Percentiles rank a stretch among this genome's conserved stretches.
These are phyloP conservation scores for Columba guinea DNA, from an alignment of 2,797 vertebrate genomes.

Conservation along the genomic window DNA sequence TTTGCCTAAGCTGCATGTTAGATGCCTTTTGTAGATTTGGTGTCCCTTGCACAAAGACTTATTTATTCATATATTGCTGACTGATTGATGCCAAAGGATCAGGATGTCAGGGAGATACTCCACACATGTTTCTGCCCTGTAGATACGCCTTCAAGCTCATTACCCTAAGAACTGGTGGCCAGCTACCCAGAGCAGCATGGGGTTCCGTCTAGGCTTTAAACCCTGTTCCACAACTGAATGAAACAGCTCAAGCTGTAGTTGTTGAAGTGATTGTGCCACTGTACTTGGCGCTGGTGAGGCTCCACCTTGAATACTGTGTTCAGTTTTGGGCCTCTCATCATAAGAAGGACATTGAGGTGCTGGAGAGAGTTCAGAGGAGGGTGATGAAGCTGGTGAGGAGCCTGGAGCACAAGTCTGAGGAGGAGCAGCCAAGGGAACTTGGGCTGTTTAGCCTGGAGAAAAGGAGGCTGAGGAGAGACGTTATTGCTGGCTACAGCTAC, in stretches of 20 bases:
- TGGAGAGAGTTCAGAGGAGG: no score
- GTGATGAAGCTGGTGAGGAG: no score
- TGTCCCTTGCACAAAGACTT: not conserved
- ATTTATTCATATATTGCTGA: not conserved
- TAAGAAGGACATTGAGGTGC: no score
- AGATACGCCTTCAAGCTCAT: not conserved
- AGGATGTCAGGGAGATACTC: not conserved
- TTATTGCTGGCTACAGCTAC: no score
- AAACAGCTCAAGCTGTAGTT: not conserved
- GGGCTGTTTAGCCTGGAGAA: no score
- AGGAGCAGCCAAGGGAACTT: no score
- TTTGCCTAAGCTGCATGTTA: not conserved
- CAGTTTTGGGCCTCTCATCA: no score
- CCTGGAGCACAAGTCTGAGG: no score
- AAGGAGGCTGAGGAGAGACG: no score
- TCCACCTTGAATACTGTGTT: no score
- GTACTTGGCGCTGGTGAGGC: no score
- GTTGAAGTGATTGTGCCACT: no score
- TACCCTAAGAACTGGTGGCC: not conserved
- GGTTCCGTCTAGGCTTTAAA: not conserved
- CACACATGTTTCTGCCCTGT: fast-evolving
- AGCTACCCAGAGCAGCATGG: not conserved
- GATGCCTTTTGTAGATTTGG: not conserved
- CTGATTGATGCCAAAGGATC: not conserved
- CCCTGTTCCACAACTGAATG: not conserved